A percentile compares a stretch with the other conserved stretches of the same genome.
Evolutionary conservation across 2,888 invertebrate genomes (phyloP).

Genomic region (Margaritifera margaritifera): DNA sequence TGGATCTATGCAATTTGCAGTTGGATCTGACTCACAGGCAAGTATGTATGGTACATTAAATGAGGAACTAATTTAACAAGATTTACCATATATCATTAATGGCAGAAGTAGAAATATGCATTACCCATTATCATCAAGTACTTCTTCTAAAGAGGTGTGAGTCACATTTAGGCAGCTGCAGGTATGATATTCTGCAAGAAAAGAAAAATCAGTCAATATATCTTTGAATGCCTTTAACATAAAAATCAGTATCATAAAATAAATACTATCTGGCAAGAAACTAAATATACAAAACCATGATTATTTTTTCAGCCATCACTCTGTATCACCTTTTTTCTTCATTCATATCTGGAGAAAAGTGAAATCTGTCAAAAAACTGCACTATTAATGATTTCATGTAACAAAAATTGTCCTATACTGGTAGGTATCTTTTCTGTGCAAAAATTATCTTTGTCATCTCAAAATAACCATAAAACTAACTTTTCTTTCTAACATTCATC

Average conservation of each 20-base stretch:
- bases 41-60: too few relatives aligned
- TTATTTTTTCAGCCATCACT: neutral
- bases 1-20: too few relatives aligned
- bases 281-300: neutral
- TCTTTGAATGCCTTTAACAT: neutral
- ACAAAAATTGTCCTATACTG: too few relatives aligned
- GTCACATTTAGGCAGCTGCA: constrained; percentile 37
- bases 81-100: neutral
- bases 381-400: too few relatives aligned
- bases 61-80: too few relatives aligned
- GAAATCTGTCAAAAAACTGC: too few relatives aligned
- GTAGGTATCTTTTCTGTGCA: too few relatives aligned
- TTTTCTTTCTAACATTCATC: too few relatives aligned
- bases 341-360: too few relatives aligned
- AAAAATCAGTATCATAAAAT: neutral
- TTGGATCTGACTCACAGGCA: too few relatives aligned
- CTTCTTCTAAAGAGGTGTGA: constrained; percentile 33
- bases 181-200: constrained; percentile 34
- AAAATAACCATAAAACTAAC: too few relatives aligned
- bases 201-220: constrained; percentile 4
- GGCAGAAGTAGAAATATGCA: neutral
- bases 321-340: neutral
- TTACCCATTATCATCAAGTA: constrained; percentile 41
- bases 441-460: too few relatives aligned
- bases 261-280: neutral